phyloP scores from a whole-genome alignment of 2,888 invertebrate genomes.

The Phlogophora meticulosa region DNA sequence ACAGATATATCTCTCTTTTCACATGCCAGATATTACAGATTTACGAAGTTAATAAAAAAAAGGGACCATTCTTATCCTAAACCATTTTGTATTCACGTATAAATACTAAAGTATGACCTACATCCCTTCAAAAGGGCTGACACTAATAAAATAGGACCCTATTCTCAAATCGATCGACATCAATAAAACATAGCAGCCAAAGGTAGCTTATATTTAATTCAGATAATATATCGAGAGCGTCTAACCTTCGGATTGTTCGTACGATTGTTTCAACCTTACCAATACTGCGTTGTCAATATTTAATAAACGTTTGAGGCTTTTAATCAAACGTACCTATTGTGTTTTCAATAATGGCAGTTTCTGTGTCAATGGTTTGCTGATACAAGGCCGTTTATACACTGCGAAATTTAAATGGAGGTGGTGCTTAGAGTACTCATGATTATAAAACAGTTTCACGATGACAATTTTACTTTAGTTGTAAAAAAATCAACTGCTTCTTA shows the following conservation, averaged over 20 bases:
- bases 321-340: conserved; percentile 37
- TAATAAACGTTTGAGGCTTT: conserved; percentile 29
- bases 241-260: conserved; percentile 15
- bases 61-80: background rate
- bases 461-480: too few species aligned
- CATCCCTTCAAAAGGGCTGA: background rate
- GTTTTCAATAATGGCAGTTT: conserved; percentile 9
- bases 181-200: conserved; percentile 36
- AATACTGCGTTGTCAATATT: conserved; percentile 35
- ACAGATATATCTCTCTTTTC: too few species aligned
- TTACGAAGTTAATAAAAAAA: background rate
- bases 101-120: background rate
- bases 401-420: too few species aligned
- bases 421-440: too few species aligned
- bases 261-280: conserved; percentile 44
- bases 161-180: conserved; percentile 37
- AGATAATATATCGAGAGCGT: conserved; percentile 33
- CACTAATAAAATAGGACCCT: conserved; percentile 18
- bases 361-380: background rate
- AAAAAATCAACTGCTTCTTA: too few species aligned
- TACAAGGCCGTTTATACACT: background rate
- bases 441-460: too few species aligned
- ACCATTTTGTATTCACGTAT: background rate
- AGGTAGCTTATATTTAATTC: conserved; percentile 46
- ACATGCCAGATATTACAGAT: too few species aligned